These are phyloP conservation scores for Chelon labrosus DNA, from an alignment of 2,797 vertebrate species.

Conservation along the genomic window DNA sequence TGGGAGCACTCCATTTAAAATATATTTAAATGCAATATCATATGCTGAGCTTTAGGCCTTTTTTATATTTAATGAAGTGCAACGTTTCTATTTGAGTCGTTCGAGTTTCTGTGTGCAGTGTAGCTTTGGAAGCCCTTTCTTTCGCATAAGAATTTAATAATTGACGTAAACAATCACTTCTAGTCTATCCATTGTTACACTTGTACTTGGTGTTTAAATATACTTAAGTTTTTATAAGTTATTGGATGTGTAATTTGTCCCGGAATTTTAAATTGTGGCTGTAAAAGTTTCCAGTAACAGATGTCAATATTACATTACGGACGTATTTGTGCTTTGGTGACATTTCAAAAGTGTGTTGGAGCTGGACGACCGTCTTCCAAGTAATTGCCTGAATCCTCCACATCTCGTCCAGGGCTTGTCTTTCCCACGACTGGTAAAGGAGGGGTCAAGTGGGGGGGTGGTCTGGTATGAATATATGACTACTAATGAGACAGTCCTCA, in stretches of 20 bases:
- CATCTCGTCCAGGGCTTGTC: constrained; percentile 72
- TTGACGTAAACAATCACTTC: constrained; percentile 10
- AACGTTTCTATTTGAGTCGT: not conserved
- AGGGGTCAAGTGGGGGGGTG: constrained; percentile 86
- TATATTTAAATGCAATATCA: not conserved
- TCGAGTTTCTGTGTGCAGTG: not conserved
- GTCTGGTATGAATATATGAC: constrained; percentile 87
- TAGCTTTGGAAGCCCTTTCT: not conserved
- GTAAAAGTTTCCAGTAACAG: constrained; percentile 34
- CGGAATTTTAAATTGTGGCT: not conserved
- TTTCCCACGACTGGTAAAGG: constrained; percentile 87
- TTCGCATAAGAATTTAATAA: not conserved
- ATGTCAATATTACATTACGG: constrained; percentile 32
- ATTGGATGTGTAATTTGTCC: constrained; percentile 19
- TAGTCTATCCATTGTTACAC: not conserved
- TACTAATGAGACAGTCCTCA: constrained; percentile 85
- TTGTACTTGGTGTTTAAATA: constrained; percentile 11
- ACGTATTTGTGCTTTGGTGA: constrained; percentile 25
- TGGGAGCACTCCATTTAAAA: too few species aligned
- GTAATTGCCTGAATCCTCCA: constrained; percentile 70
- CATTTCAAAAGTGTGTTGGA: constrained; percentile 57
- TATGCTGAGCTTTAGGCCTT: not conserved
- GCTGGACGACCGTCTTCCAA: constrained; percentile 49
- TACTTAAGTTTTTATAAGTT: constrained; percentile 1
- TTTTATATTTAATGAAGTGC: not conserved